Evolutionary conservation across 2,888 invertebrate genomes (phyloP).

Genomic region (Tenthredo scrophulariae): DNA sequence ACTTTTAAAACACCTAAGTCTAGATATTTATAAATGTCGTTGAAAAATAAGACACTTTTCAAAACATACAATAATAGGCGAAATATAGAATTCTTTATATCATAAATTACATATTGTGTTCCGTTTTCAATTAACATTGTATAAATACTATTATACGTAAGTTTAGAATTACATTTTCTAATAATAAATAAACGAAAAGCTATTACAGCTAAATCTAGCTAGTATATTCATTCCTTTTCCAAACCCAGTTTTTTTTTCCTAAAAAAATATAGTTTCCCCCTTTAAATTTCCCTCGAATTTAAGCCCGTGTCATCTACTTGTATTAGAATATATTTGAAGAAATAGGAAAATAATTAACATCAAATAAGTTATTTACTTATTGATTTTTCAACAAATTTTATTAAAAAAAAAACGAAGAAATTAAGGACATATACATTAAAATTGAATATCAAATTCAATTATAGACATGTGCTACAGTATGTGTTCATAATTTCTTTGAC

Average conservation of each 20-base stretch:
- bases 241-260: not conserved
- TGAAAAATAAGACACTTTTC: not conserved
- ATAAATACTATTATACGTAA: slow-evolving; percentile 24
- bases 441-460: not conserved
- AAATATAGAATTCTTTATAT: slow-evolving; percentile 15
- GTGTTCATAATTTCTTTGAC: not conserved
- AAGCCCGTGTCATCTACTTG: no score
- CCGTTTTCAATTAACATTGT: slow-evolving; percentile 31
- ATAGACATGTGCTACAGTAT: not conserved
- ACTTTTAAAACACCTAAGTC: slow-evolving; percentile 19
- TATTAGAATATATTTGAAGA: no score
- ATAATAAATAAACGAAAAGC: slow-evolving; percentile 15
- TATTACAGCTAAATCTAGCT: not conserved
- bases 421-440: not conserved
- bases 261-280: not conserved
- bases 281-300: no score
- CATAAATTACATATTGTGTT: slow-evolving; percentile 11
- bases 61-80: not conserved
- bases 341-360: no score
- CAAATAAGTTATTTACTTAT: no score
- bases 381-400: no score
- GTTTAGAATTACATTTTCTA: slow-evolving; percentile 46
- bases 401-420: no score
- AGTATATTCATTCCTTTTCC: not conserved
- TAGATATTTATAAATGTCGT: slow-evolving; percentile 18